Percentiles rank a stretch among this genome's conserved stretches.
Evolutionary conservation across 2,888 invertebrate species (phyloP).

Genomic region (Lasioglossum lativentre): DNA sequence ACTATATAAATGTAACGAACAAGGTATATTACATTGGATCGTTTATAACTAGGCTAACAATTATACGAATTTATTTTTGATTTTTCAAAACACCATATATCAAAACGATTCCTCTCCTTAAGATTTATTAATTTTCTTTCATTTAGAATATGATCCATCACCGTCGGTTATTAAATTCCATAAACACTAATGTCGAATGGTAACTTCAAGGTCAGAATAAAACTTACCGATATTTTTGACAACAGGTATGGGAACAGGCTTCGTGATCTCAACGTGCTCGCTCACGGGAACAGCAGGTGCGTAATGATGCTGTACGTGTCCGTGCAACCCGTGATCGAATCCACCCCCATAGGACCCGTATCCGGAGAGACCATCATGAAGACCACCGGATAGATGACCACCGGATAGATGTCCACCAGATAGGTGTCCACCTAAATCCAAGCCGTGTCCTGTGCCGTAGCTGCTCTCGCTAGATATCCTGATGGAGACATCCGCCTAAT

Average conservation of each 20-base stretch:
- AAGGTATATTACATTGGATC: too few relatives aligned
- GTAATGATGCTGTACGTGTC: slow-evolving; percentile 80
- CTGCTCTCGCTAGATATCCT: slow-evolving; percentile 34
- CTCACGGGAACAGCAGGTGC: slow-evolving; percentile 86
- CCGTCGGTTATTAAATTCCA: not conserved
- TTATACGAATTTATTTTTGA: too few relatives aligned
- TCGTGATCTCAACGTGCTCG: slow-evolving; percentile 88
- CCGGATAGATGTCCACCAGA: slow-evolving; percentile 46
- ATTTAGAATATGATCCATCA: too few relatives aligned
- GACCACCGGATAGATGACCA: slow-evolving; percentile 38
- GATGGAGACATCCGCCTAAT: not conserved
- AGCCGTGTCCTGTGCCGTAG: slow-evolving; percentile 39
- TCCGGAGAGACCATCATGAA: slow-evolving; percentile 52
- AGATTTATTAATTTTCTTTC: not conserved
- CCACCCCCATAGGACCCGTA: slow-evolving; percentile 62
- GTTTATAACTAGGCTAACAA: too few relatives aligned
- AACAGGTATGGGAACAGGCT: slow-evolving; percentile 88
- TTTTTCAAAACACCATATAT: too few relatives aligned
- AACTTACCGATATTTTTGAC: slow-evolving; percentile 87
- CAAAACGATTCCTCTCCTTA: not conserved
- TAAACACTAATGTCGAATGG: not conserved
- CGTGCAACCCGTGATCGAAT: slow-evolving; percentile 59
- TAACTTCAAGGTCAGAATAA: not conserved
- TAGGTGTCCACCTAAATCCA: slow-evolving; percentile 29
- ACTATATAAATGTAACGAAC: too few relatives aligned